Percentiles rank a stretch among this genome's conserved stretches.
Evolutionary conservation across 2,888 invertebrate genomes (phyloP).

Genomic region (Dolomedes plantarius): DNA sequence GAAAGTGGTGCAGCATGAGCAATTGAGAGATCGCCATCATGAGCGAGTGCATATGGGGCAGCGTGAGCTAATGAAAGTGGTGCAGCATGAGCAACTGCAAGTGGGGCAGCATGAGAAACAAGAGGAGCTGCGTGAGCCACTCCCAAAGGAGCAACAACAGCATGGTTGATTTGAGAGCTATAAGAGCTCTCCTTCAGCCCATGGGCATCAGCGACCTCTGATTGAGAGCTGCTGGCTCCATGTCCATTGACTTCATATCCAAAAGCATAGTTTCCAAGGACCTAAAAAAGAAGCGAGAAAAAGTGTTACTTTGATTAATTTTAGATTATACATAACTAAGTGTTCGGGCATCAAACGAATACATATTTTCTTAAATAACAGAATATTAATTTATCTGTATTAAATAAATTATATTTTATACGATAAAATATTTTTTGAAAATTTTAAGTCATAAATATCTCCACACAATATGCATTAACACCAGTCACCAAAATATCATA

Average conservation of each 20-base stretch:
- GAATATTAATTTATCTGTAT: too few relatives aligned
- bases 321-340: too few relatives aligned
- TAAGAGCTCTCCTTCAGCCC: not conserved
- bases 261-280: not conserved
- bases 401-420: too few relatives aligned
- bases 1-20: not conserved
- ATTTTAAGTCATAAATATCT: too few relatives aligned
- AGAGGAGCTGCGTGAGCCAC: not conserved
- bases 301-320: too few relatives aligned
- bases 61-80: too few relatives aligned
- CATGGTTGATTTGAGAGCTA: not conserved
- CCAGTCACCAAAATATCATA: too few relatives aligned
- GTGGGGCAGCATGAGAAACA: not conserved
- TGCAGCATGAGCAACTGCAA: not conserved
- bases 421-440: too few relatives aligned
- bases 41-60: too few relatives aligned
- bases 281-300: not conserved
- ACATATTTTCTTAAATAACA: too few relatives aligned
- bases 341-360: too few relatives aligned
- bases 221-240: not conserved
- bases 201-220: not conserved
- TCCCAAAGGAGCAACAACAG: constrained; percentile 19
- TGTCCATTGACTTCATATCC: not conserved
- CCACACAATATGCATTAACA: too few relatives aligned
- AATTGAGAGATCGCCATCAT: not conserved